Evolutionary conservation across 1,140 invertebrate genomes (phyloP).

Genomic region (Drosophila littoralis): DNA sequence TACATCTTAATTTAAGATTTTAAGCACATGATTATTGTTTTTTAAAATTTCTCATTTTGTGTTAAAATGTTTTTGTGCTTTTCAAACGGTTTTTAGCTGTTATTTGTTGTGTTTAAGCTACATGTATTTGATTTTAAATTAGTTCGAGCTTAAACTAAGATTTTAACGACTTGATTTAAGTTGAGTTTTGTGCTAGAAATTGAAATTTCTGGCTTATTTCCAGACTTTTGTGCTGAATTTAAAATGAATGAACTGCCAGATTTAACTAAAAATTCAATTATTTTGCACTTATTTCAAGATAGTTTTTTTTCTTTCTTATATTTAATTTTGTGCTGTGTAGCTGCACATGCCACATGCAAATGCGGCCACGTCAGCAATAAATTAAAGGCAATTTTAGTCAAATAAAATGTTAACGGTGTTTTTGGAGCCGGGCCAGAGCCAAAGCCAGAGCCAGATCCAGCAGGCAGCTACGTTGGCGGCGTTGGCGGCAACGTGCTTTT

Average conservation of each 20-base stretch:
- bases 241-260: no score
- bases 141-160: no score
- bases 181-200: no score
- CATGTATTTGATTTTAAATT: no score
- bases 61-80: not conserved
- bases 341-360: conserved; percentile 30
- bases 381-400: conserved; percentile 82
- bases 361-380: conserved; percentile 74
- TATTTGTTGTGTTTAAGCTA: no score
- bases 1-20: not conserved
- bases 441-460: not conserved
- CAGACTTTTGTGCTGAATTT: no score
- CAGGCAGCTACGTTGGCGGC: conserved; percentile 42
- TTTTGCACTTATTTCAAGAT: not conserved
- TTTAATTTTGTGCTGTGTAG: conserved; percentile 10
- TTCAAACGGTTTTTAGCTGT: no score
- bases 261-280: not conserved
- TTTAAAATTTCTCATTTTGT: not conserved
- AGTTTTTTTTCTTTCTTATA: not conserved
- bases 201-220: no score
- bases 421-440: conserved; percentile 1
- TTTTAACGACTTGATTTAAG: no score
- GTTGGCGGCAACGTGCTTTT: conserved; percentile 51
- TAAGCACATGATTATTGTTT: not conserved
- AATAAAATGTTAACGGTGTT: conserved; percentile 82